Conservation (phyloP, 2,888 invertebrate genomes). For the Drosophila picticornis region DNA sequence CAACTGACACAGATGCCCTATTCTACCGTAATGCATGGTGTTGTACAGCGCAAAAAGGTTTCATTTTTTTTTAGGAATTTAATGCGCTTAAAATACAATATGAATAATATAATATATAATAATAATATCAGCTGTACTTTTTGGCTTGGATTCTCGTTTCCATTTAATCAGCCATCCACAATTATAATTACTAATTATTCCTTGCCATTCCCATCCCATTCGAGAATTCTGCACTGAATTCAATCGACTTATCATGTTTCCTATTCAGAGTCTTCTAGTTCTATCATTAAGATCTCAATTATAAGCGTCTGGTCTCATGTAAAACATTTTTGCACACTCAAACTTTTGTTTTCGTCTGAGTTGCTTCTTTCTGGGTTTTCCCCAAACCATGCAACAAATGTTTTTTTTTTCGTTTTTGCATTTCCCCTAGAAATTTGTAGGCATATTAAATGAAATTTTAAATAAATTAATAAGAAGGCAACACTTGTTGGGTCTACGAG, state of each 20-base stretch:
- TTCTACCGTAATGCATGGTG: not conserved
- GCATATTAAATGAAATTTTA: not conserved
- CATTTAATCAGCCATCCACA: not conserved
- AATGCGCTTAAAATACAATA: not conserved
- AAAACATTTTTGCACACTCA: not conserved
- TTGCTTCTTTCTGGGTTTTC: not conserved
- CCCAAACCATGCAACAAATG: not conserved
- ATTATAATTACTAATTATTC: not conserved
- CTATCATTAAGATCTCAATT: not conserved
- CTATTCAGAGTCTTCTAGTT: not conserved
- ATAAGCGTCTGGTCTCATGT: no score
- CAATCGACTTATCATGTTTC: no score
- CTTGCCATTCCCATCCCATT: not conserved
- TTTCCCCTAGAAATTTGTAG: not conserved
- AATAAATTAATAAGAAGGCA: not conserved
- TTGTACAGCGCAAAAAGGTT: not conserved
- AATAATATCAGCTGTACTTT: not conserved
- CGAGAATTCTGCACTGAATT: not conserved
- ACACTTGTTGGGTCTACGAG: not conserved
- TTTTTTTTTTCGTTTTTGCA: not conserved
- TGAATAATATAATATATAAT: not conserved
- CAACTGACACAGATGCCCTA: conserved; percentile 11
- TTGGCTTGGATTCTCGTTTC: not conserved
- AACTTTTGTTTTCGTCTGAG: not conserved
- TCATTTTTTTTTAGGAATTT: not conserved